Evolutionary conservation across 2,113 vertebrate species (phyloP), one percentile per base, ranked within the genome.

Genomic region (Nettapus auritus): DNA sequence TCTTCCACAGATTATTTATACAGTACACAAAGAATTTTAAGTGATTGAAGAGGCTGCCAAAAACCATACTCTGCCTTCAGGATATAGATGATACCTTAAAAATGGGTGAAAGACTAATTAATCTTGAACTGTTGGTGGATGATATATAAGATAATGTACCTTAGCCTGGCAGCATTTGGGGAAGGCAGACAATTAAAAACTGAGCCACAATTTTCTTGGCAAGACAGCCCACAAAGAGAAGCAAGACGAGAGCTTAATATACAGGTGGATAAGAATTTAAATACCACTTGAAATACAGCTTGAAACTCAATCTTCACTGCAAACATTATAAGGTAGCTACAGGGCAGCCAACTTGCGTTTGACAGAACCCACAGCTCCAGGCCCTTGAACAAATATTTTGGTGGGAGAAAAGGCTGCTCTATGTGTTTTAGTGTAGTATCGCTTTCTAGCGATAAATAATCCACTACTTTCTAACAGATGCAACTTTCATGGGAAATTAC

Each of bases 51-150:
- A 94, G 83, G 34, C 75, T 97, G 94, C 53, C 88, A 93, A 94
- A 79, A 66, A 88, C 69, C 93, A 96, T 55, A 92, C 60, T 95
- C 40, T 95, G 69, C 91, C 86, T 95, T 83, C 86, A 92, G 91
- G 84, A 95, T 96, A 97, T 22, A 96, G 91, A 97, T 94, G 92
- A 94, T 92, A 76, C 80, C 62, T 97, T 98, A 95, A 89, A 97
- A 96, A 83, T 64, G 73, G 64, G 17, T 42, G 88, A 95, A 97
- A 95, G 93, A 66, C 89, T 97, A 97, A 97, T 97, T 97, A 96
- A 97, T 98, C 91, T 97, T 96, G 64, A 94, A 82, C 82, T 68
- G n/a, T 36, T 94, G 88, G 21, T 71, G 84, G 50, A 63, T 95
- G 83, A 95, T 91, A 46, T 69, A 82, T 78, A 96, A 91, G 82